Conservation (phyloP, 2,888 invertebrate species). For the Drosophila birchii region DNA sequence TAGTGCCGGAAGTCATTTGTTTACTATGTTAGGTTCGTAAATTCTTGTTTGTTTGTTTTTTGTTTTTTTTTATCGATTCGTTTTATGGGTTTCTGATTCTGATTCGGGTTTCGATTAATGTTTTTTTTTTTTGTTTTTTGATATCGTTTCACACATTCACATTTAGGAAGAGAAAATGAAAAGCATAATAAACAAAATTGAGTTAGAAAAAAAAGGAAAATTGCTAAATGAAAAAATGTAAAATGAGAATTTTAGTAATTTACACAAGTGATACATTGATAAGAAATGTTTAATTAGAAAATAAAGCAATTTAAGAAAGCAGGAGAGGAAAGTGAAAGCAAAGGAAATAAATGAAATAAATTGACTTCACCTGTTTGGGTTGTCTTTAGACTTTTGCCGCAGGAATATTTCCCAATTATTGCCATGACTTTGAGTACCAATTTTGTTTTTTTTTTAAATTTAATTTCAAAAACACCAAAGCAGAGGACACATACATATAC, state of each 20-base stretch:
- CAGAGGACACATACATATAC: constrained; percentile 29
- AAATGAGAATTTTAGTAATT: constrained; percentile 4
- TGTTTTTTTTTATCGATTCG: constrained; percentile 34
- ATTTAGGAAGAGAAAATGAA: constrained; percentile 39
- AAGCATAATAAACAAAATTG: constrained; percentile 31
- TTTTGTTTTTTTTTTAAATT: constrained; percentile 2
- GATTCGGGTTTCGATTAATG: constrained; percentile 26
- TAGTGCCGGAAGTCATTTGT: constrained; percentile 85
- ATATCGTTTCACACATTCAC: constrained; percentile 45
- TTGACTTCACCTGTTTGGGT: constrained; percentile 38
- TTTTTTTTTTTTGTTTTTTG: background rate
- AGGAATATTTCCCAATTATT: constrained; percentile 18
- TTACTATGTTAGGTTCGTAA: constrained; percentile 70
- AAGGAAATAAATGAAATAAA: constrained; percentile 10
- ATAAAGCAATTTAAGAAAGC: constrained; percentile 2
- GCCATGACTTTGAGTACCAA: constrained; percentile 29
- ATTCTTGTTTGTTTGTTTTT: constrained; percentile 46
- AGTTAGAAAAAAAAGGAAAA: constrained; percentile 30
- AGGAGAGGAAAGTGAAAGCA: background rate
- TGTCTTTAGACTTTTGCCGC: constrained; percentile 20
- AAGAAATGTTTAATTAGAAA: background rate
- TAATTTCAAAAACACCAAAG: constrained; percentile 23
- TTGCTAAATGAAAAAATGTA: constrained; percentile 20
- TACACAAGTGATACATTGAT: constrained; percentile 5
- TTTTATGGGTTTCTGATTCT: constrained; percentile 33